A percentile compares a stretch with the other conserved stretches of the same genome.
Conservation (phyloP, 1,140 invertebrate genomes). For the Heliothis virescens region DNA sequence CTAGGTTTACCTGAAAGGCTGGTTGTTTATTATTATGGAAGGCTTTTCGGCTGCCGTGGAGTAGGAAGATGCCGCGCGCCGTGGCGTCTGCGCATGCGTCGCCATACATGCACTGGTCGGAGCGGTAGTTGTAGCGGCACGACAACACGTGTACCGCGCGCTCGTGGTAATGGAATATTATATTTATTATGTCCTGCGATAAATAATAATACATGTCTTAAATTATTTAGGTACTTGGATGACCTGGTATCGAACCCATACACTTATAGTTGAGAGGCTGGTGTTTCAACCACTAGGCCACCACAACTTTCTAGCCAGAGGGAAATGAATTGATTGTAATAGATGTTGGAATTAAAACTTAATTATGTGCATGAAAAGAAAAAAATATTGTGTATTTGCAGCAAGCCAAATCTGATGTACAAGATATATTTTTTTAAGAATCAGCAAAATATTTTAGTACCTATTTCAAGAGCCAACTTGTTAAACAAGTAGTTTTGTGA, state of each 20-base stretch:
- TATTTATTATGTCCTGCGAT: conserved; percentile 96
- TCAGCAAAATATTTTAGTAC: no score
- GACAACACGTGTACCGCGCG: conserved; percentile 93
- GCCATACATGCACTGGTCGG: conserved; percentile 98
- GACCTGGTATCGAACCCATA: no score
- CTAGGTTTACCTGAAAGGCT: conserved; percentile 90
- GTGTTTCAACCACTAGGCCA: no score
- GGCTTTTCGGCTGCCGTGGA: conserved; percentile 96
- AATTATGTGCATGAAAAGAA: no score
- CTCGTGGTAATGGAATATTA: conserved; percentile 96
- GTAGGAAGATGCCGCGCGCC: conserved; percentile 91
- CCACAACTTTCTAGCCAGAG: not conserved
- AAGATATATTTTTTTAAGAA: no score
- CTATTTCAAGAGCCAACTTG: no score
- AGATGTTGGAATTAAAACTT: no score
- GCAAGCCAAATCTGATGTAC: no score
- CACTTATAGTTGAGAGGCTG: no score
- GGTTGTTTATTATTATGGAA: conserved; percentile 95
- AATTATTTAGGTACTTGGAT: not conserved
- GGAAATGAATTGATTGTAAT: no score
- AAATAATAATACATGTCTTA: not conserved
- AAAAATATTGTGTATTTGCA: no score
- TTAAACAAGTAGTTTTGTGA: no score
- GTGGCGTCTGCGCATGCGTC: conserved; percentile 93
- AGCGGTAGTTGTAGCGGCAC: conserved; percentile 96